phyloP scores from a whole-genome alignment of 2,888 invertebrate genomes.

The Morpho helenor region DNA sequence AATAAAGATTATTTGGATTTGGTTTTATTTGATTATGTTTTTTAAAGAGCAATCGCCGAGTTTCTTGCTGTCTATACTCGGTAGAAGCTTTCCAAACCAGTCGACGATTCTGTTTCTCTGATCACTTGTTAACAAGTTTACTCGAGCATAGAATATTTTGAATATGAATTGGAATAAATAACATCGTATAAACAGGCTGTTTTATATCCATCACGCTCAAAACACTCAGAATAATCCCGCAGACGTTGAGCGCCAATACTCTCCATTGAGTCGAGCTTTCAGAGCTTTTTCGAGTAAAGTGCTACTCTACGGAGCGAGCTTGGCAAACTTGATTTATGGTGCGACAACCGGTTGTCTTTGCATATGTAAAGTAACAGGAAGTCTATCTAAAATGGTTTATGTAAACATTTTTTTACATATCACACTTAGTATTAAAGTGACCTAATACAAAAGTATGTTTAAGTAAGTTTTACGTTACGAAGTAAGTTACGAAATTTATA shows the following conservation, averaged over 20 bases:
- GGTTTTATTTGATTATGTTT: too few relatives aligned
- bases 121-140: too few relatives aligned
- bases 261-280: constrained; percentile 9
- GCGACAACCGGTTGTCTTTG: constrained; percentile 22
- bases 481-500: too few relatives aligned
- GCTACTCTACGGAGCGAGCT: constrained; percentile 24
- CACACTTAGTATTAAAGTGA: neutral
- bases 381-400: neutral
- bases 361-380: constrained; percentile 12
- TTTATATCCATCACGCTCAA: constrained; percentile 5
- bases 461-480: too few relatives aligned
- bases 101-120: too few relatives aligned
- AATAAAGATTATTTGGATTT: too few relatives aligned
- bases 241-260: constrained; percentile 7
- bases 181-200: neutral
- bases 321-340: constrained; percentile 36
- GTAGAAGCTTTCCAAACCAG: too few relatives aligned
- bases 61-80: too few relatives aligned
- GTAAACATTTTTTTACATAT: constrained; percentile 7
- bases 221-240: constrained; percentile 12
- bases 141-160: too few relatives aligned
- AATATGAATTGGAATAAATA: too few relatives aligned
- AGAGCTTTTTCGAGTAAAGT: constrained; percentile 15
- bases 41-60: too few relatives aligned
- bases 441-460: too few relatives aligned